Conservation (phyloP, 2,797 vertebrate species). For the Lepilemur septentrionalis region DNA sequence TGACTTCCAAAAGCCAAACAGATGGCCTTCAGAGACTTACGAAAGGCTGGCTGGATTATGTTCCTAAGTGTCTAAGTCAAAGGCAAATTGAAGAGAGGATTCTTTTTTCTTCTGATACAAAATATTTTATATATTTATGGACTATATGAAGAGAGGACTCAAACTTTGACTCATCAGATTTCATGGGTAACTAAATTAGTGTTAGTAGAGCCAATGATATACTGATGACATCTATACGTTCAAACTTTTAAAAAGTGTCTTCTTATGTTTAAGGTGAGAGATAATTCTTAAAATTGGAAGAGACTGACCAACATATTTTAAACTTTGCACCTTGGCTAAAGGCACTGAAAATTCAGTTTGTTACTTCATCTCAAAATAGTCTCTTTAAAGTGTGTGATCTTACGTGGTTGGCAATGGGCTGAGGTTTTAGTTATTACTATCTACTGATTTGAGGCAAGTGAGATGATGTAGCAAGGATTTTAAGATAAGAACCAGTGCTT, state of each 20-base stretch:
- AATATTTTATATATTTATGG: too few species aligned
- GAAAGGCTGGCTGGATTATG: background rate
- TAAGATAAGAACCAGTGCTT: background rate
- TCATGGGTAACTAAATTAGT: background rate
- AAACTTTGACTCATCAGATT: background rate
- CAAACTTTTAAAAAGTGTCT: background rate
- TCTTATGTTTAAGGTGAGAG: background rate
- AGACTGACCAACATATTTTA: background rate
- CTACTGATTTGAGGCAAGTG: background rate
- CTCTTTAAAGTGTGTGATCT: background rate
- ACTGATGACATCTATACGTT: background rate
- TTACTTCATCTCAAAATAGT: background rate
- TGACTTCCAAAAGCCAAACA: background rate
- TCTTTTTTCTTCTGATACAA: background rate
- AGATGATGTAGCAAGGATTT: background rate
- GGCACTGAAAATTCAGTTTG: background rate
- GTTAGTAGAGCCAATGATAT: background rate
- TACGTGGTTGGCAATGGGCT: background rate
- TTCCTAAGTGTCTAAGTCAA: background rate
- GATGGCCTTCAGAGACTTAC: background rate
- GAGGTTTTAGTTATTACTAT: background rate
- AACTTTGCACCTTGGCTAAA: background rate
- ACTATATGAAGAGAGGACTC: too few species aligned
- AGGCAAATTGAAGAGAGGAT: background rate
- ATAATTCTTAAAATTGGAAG: background rate